Percentiles rank a stretch among this genome's conserved stretches.
Evolutionary conservation across 1,140 invertebrate genomes (phyloP).

Genomic region (Drosophila mojavensis): DNA sequence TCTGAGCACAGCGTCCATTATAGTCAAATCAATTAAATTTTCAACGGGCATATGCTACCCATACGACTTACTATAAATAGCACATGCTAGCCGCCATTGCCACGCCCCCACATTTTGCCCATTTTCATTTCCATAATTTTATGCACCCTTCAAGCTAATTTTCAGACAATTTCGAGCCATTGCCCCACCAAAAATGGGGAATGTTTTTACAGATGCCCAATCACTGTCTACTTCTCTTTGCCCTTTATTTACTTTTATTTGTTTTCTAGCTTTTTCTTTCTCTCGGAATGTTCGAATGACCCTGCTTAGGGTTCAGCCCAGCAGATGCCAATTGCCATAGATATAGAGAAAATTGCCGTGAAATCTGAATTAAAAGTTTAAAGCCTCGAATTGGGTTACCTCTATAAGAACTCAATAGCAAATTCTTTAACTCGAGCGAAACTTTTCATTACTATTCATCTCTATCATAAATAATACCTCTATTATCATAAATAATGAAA

Average conservation of each 20-base stretch:
- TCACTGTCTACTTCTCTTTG: not conserved
- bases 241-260: conserved; percentile 6
- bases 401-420: too few species aligned
- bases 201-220: conserved; percentile 19
- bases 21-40: conserved; percentile 70
- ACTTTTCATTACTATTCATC: too few species aligned
- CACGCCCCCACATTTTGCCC: conserved; percentile 25
- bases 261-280: not conserved
- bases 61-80: conserved; percentile 30
- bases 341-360: not conserved
- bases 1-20: conserved; percentile 36
- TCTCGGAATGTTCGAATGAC: not conserved
- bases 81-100: conserved; percentile 31
- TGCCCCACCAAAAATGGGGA: not conserved
- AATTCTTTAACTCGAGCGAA: too few species aligned
- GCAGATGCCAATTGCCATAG: not conserved
- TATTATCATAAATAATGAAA: not conserved
- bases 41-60: conserved; percentile 56
- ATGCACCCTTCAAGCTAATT: conserved; percentile 76
- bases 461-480: too few species aligned
- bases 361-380: too few species aligned
- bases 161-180: conserved; percentile 24
- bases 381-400: too few species aligned
- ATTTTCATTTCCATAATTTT: conserved; percentile 68
- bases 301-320: not conserved